Base-by-base conservation (phyloP, 2,888 invertebrate species). In the Teleogryllus oceanicus region DNA sequence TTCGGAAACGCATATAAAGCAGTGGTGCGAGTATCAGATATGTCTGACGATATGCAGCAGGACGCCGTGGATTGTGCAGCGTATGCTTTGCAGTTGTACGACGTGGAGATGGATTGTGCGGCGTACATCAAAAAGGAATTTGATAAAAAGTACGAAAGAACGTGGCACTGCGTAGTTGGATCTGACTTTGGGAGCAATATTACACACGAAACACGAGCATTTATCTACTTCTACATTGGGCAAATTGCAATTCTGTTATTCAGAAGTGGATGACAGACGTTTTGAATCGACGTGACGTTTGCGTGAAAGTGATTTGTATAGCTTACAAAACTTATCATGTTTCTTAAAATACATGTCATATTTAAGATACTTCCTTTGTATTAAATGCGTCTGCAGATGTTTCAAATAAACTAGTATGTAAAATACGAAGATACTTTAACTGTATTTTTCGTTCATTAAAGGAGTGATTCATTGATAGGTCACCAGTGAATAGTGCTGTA, bases 31-130 rank as follows among this genome's bases (percentile, higher is more conserved):
- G 99, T 99, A 92, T 99, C 98, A 85, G 99, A 99, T 89, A 99
- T 99, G 99, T 94, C 97, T 85, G 99, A 99, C 89, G 99, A 99
- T 90, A 99, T 99, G 99, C 99, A 99, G 92, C 98, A 99, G 88
- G 99, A 99, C 88, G 98, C 99, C 84, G 98, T 99, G 50, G 98
- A 99, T 88, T 98, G 97, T 88, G 98, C 99, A 84, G 98, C 98
- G 83, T 97, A 98, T 88, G 98, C 99, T 49, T 91, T 99, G 83
- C 99, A 99, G 88, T 99, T 99, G 87, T 99, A 96, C 89, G 98
- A 98, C 89, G 98, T 98, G 88, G 99, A 99, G 90, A 99, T 99
- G 94, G 99, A 99, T 88, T 99, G 99, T 86, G 99, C 99, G 20
- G 99, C 99, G 80, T 99, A 94, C 89, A 98, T 99, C 88, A 99